These are phyloP conservation scores for Sternarchorhynchus goeldii DNA, from an alignment of 2,797 vertebrate species.

Conservation along the genomic window DNA sequence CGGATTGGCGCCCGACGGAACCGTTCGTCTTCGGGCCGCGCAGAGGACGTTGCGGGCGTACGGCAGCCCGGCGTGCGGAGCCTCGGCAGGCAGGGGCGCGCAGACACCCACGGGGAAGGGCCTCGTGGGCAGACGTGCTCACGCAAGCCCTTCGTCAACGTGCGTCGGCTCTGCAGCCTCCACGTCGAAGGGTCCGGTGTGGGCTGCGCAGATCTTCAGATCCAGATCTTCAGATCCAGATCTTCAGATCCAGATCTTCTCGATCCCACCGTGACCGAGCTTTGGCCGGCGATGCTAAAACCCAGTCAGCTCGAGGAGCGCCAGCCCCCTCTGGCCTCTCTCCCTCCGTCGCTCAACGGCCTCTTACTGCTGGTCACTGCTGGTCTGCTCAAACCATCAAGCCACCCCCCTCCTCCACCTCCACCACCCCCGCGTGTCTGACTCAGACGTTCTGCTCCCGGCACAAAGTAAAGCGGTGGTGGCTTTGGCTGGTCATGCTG, in stretches of 20 bases:
- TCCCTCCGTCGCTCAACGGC: background rate
- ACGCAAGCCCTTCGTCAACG: too few relatives aligned
- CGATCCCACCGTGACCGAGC: too few relatives aligned
- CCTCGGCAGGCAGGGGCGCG: too few relatives aligned
- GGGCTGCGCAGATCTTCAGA: too few relatives aligned
- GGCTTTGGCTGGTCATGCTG: background rate
- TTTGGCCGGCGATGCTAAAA: too few relatives aligned
- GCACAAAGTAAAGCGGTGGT: background rate
- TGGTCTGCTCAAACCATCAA: slow-evolving; percentile 35
- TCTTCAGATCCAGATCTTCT: too few relatives aligned
- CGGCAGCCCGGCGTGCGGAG: too few relatives aligned
- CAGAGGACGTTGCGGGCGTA: slow-evolving; percentile 33
- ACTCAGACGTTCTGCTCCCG: background rate
- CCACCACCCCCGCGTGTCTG: background rate
- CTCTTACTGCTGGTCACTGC: slow-evolving; percentile 21
- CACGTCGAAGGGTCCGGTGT: too few relatives aligned
- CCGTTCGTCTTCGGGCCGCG: slow-evolving; percentile 47
- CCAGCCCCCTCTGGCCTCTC: background rate
- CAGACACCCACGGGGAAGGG: too few relatives aligned
- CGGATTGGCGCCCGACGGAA: slow-evolving; percentile 48
- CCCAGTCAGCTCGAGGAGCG: background rate
- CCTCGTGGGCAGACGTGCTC: too few relatives aligned
- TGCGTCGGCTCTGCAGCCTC: too few relatives aligned
- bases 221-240: too few relatives aligned
- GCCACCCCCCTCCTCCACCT: background rate